Evolutionary conservation across 2,888 invertebrate species (phyloP).

Genomic region (Drosophila basisetae): DNA sequence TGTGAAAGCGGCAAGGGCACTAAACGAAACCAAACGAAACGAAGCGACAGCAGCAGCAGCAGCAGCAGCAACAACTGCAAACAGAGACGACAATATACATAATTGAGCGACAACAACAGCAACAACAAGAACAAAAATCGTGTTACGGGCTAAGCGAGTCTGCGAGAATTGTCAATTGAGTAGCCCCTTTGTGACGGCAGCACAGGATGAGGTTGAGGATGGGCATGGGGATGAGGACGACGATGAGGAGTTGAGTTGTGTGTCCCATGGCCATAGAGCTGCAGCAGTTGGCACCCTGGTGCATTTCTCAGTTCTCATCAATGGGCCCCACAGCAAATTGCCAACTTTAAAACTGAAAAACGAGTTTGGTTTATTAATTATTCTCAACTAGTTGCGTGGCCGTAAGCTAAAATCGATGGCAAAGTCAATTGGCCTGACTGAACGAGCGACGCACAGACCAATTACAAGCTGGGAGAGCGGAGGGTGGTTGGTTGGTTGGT

Average conservation of each 20-base stretch:
- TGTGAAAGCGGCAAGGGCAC: constrained; percentile 80
- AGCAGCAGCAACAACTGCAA: constrained; percentile 41
- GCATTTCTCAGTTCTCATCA: constrained; percentile 48
- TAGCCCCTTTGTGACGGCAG: constrained; percentile 55
- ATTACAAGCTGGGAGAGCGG: neutral
- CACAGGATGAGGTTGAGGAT: constrained; percentile 22
- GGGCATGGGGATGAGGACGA: neutral
- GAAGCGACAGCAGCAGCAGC: constrained; percentile 37
- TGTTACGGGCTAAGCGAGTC: constrained; percentile 75
- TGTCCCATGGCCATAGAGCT: constrained; percentile 21
- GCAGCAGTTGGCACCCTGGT: neutral
- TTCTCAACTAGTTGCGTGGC: constrained; percentile 60
- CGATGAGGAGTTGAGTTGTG: neutral
- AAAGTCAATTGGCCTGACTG: constrained; percentile 57
- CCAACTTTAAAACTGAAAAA: constrained; percentile 56
- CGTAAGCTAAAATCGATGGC: constrained; percentile 58
- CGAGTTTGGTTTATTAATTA: constrained; percentile 77
- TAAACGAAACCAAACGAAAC: constrained; percentile 63
- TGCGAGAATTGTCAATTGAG: constrained; percentile 76
- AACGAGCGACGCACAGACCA: constrained; percentile 25
- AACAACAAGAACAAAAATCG: constrained; percentile 48
- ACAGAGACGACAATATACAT: constrained; percentile 71
- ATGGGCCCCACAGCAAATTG: constrained; percentile 38
- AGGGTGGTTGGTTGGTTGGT: neutral
- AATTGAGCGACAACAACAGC: constrained; percentile 70